phyloP scores from a whole-genome alignment of 2,888 invertebrate genomes.

The Dolomedes plantarius region DNA sequence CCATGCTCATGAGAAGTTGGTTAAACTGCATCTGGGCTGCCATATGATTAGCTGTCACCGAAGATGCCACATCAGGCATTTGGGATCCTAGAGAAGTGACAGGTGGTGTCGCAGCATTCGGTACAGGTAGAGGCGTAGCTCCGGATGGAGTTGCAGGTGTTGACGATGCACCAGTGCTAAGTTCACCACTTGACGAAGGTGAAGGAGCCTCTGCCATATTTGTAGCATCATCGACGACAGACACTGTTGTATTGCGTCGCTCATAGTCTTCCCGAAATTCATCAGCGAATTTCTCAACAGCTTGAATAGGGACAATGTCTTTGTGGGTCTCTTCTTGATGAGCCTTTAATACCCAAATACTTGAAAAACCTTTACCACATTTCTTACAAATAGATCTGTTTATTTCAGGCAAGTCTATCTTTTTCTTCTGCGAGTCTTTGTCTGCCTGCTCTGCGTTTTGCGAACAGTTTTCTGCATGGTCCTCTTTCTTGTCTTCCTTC shows the following conservation, averaged over 20 bases:
- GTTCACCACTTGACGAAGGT: slow-evolving; percentile 66
- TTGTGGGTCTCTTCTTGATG: slow-evolving; percentile 97
- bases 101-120: slow-evolving; percentile 53
- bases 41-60: slow-evolving; percentile 82
- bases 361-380: slow-evolving; percentile 95
- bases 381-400: slow-evolving; percentile 90
- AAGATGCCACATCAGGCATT: slow-evolving; percentile 80
- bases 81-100: slow-evolving; percentile 55
- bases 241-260: slow-evolving; percentile 78
- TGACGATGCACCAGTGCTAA: slow-evolving; percentile 51
- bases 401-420: slow-evolving; percentile 81
- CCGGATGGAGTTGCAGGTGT: slow-evolving; percentile 65
- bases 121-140: slow-evolving; percentile 40
- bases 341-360: slow-evolving; percentile 95
- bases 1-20: slow-evolving; percentile 93
- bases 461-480: slow-evolving; percentile 20
- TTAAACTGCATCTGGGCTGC: slow-evolving; percentile 83
- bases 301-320: slow-evolving; percentile 91
- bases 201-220: slow-evolving; percentile 56
- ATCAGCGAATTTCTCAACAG: slow-evolving; percentile 93
- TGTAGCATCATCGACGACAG: slow-evolving; percentile 56
- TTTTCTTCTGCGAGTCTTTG: slow-evolving; percentile 41
- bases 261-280: slow-evolving; percentile 92
- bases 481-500: slow-evolving; percentile 71
- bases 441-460: slow-evolving; percentile 2